These are phyloP conservation scores for Antennarius striatus DNA, from an alignment of 2,113 vertebrate genomes.

Conservation along the genomic window DNA sequence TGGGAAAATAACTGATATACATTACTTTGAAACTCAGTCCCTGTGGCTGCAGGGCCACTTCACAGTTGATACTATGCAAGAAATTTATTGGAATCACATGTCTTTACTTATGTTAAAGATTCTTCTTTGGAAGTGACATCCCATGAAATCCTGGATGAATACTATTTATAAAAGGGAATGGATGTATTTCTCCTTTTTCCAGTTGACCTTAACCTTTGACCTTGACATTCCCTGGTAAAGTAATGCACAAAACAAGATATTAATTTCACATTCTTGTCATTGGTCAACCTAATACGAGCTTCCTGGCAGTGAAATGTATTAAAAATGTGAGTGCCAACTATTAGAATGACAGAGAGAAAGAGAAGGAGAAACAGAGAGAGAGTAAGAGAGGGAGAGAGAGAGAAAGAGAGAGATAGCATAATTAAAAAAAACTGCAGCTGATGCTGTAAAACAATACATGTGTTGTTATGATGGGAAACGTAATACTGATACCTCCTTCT, in stretches of 20 bases:
- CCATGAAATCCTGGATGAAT: too few relatives aligned
- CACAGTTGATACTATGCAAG: too few relatives aligned
- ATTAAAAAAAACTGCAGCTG: conserved; percentile 38
- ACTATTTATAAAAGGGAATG: too few relatives aligned
- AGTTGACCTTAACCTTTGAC: conserved; percentile 22
- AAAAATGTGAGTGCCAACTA: conserved; percentile 21
- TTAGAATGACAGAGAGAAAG: conserved; percentile 9
- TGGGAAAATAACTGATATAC: too few relatives aligned
- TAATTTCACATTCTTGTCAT: conserved; percentile 33
- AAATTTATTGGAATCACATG: too few relatives aligned
- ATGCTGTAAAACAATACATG: conserved; percentile 45
- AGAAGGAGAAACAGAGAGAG: background rate
- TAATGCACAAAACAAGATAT: conserved; percentile 13
- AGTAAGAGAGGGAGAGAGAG: background rate
- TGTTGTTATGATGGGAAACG: conserved; percentile 54
- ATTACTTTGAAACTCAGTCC: too few relatives aligned
- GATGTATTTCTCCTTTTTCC: conserved; percentile 20
- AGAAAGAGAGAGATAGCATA: conserved; percentile 5
- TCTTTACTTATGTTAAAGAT: too few relatives aligned
- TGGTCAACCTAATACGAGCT: conserved; percentile 25
- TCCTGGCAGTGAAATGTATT: conserved; percentile 27
- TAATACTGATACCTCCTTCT: conserved; percentile 33
- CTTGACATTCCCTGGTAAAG: background rate
- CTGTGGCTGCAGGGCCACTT: too few relatives aligned
- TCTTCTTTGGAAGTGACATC: too few relatives aligned